phyloP scores from a whole-genome alignment of 1,140 invertebrate species.

The Cylas formicarius region DNA sequence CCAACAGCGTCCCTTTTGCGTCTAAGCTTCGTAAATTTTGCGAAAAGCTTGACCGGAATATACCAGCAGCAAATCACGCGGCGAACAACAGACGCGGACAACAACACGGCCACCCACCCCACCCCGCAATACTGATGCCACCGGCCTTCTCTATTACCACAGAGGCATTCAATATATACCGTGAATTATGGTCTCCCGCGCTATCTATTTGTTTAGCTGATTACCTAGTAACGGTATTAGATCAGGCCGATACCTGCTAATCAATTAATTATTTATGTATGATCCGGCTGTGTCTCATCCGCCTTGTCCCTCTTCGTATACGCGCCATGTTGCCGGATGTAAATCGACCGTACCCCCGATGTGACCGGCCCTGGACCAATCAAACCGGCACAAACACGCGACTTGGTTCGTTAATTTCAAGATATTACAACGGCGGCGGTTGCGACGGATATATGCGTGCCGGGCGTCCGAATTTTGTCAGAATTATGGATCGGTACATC shows the following conservation, averaged over 20 bases:
- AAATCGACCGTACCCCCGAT: no score
- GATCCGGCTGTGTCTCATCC: conserved; percentile 20
- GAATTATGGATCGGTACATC: no score
- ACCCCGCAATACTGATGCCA: not conserved
- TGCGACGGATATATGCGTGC: conserved; percentile 14
- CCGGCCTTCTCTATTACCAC: no score
- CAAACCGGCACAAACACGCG: no score
- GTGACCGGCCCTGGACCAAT: no score
- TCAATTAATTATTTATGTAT: conserved; percentile 44
- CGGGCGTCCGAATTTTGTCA: conserved; percentile 19
- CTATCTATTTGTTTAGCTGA: conserved; percentile 45
- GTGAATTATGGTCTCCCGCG: conserved; percentile 42
- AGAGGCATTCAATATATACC: conserved; percentile 37
- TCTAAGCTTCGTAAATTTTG: no score
- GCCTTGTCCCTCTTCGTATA: conserved; percentile 21
- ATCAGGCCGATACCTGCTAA: conserved; percentile 42
- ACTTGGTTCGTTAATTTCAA: conserved; percentile 31
- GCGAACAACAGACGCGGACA: no score
- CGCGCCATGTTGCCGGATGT: no score
- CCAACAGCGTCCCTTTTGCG: no score
- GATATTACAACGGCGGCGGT: conserved; percentile 27
- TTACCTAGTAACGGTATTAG: conserved; percentile 44
- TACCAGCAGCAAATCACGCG: no score
- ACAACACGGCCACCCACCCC: not conserved
- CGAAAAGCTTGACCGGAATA: no score